Evolutionary conservation across 2,888 invertebrate species (phyloP).

Genomic region (Minunthozetes semirufus): DNA sequence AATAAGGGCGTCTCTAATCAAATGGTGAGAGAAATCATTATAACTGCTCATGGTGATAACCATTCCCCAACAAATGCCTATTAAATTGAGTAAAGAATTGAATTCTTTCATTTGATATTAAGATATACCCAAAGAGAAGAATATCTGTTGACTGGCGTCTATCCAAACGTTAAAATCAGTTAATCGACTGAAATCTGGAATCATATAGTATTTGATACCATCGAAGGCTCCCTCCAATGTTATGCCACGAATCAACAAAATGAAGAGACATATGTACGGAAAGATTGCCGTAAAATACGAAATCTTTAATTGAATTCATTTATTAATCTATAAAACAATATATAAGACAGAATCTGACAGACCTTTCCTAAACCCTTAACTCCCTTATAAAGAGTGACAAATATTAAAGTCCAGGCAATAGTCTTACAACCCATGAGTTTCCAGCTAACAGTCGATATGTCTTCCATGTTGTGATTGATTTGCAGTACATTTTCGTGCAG

Average conservation of each 20-base stretch:
- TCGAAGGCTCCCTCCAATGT: conserved; percentile 32
- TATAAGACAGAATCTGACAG: no score
- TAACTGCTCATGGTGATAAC: conserved; percentile 50
- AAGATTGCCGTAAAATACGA: conserved; percentile 55
- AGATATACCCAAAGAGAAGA: conserved; percentile 12
- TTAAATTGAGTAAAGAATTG: no score
- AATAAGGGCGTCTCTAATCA: neutral
- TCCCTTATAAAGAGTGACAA: conserved; percentile 41
- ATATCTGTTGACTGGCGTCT: conserved; percentile 36
- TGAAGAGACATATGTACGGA: conserved; percentile 65
- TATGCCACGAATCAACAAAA: conserved; percentile 35
- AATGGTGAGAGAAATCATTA: conserved; percentile 50
- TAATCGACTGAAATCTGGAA: conserved; percentile 34
- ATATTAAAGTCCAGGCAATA: conserved; percentile 36
- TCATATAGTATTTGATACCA: conserved; percentile 38
- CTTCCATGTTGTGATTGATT: conserved; percentile 31
- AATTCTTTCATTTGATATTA: no score
- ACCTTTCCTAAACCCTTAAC: conserved; percentile 42
- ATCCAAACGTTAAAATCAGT: conserved; percentile 24
- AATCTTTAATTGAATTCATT: neutral
- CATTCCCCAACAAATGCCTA: conserved; percentile 44
- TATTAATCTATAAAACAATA: no score
- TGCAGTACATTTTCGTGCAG: conserved; percentile 33
- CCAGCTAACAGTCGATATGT: conserved; percentile 29
- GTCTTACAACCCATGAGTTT: conserved; percentile 27